Percentiles rank a stretch among this genome's conserved stretches.
Evolutionary conservation across 2,888 invertebrate genomes (phyloP).

Genomic region (Halictus ligatus): DNA sequence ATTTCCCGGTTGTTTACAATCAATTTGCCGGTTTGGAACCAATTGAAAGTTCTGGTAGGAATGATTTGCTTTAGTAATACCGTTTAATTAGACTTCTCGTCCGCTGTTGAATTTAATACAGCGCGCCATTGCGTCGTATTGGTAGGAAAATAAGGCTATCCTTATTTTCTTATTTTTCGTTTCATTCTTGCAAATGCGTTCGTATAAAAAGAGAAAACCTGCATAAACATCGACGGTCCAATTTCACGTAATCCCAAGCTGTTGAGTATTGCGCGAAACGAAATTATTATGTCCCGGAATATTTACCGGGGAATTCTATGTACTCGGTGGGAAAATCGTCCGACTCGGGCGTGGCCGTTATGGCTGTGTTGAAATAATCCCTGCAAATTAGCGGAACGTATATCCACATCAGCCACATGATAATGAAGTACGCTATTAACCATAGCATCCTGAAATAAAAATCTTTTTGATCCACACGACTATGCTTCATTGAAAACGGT

Average conservation of each 20-base stretch:
- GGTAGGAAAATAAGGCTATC: not conserved
- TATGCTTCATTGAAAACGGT: too few relatives aligned
- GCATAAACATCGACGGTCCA: conserved; percentile 1
- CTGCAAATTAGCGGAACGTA: conserved; percentile 45
- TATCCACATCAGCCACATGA: conserved; percentile 36
- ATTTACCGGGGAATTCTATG: conserved; percentile 71
- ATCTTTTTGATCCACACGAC: not conserved
- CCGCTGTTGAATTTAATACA: conserved; percentile 11
- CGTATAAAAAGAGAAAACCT: not conserved
- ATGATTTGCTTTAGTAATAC: not conserved
- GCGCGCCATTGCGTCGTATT: not conserved
- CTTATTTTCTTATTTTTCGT: not conserved
- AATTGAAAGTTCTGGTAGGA: not conserved
- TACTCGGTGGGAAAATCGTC: conserved; percentile 58
- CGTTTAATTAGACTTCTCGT: conserved; percentile 1
- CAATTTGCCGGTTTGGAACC: not conserved
- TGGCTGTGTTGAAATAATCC: conserved; percentile 53
- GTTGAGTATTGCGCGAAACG: not conserved
- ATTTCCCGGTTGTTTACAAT: conserved; percentile 4
- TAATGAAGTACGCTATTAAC: conserved; percentile 61
- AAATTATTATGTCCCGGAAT: not conserved
- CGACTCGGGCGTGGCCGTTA: conserved; percentile 59
- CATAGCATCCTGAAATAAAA: conserved; percentile 66
- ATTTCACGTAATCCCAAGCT: not conserved
- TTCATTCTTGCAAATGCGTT: not conserved